These are phyloP conservation scores for Schizopygopsis malacanthus DNA, from an alignment of 2,797 vertebrate genomes.

Conservation along the genomic window DNA sequence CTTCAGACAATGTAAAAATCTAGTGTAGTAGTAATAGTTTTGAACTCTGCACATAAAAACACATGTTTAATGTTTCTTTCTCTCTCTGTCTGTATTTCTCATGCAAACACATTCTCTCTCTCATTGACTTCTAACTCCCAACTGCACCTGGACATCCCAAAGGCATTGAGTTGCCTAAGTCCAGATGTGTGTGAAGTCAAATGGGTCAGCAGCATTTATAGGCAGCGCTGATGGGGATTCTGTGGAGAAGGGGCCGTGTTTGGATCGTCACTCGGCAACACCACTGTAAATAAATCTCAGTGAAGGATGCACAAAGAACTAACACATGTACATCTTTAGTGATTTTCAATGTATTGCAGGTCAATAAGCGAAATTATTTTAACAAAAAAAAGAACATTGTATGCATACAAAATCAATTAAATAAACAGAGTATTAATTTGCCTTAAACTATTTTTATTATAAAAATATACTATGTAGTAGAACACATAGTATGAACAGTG, in stretches of 20 bases:
- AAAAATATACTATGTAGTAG: no score
- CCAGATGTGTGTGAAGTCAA: constrained; percentile 64
- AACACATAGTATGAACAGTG: not conserved
- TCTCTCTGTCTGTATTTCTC: not conserved
- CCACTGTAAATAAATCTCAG: constrained; percentile 51
- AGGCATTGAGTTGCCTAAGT: constrained; percentile 46
- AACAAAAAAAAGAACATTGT: not conserved
- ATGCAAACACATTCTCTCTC: constrained; percentile 2
- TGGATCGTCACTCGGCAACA: constrained; percentile 51
- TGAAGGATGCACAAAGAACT: constrained; percentile 28
- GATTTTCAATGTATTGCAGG: not conserved
- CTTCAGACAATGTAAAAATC: not conserved
- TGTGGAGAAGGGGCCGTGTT: constrained; percentile 50
- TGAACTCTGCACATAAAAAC: constrained; percentile 28
- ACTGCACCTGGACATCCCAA: constrained; percentile 69
- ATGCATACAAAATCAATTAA: not conserved
- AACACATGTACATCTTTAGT: constrained; percentile 23
- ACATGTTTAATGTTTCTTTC: constrained; percentile 2
- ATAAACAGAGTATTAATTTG: not conserved
- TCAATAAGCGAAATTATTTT: not conserved
- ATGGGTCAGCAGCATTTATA: constrained; percentile 58
- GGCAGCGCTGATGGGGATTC: constrained; percentile 37
- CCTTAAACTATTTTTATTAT: not conserved
- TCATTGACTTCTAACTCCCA: constrained; percentile 58
- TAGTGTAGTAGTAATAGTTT: not conserved